Percentiles rank a stretch among this genome's conserved stretches.
Evolutionary conservation across 1,140 invertebrate species (phyloP).

Genomic region (Drosophila repletoides): DNA sequence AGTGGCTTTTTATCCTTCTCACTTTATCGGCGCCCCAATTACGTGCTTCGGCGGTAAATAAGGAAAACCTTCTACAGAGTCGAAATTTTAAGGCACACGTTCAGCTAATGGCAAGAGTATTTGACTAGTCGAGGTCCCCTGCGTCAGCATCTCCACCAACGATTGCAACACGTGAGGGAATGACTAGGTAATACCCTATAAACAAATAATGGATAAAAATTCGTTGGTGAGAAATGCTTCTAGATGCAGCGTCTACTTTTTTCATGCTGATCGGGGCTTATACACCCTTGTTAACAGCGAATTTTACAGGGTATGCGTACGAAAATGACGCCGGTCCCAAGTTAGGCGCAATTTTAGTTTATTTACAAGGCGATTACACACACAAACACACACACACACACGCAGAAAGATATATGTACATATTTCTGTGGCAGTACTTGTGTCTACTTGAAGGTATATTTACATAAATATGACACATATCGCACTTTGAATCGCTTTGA

Average conservation of each 20-base stretch:
- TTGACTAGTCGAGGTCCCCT: constrained; percentile 52
- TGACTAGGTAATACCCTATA: background rate
- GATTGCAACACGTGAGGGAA: background rate
- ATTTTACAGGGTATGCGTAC: constrained; percentile 24
- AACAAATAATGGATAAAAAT: too few relatives aligned
- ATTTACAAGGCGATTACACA: constrained; percentile 54
- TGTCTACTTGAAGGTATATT: constrained; percentile 21
- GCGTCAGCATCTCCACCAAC: too few relatives aligned
- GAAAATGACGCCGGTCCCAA: constrained; percentile 27
- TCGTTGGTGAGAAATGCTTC: too few relatives aligned
- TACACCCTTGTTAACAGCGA: background rate
- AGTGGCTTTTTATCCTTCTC: background rate
- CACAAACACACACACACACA: background rate
- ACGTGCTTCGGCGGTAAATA: constrained; percentile 18
- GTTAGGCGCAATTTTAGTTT: constrained; percentile 60
- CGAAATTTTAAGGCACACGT: background rate
- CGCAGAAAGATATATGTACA: background rate
- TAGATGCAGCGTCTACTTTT: too few relatives aligned
- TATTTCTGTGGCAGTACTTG: background rate
- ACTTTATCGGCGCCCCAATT: constrained; percentile 18
- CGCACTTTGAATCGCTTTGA: constrained; percentile 33
- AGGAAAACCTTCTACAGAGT: background rate
- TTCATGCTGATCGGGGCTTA: too few relatives aligned
- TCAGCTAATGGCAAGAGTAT: constrained; percentile 43
- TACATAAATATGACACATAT: constrained; percentile 34